These are phyloP conservation scores for Leuciscus waleckii DNA, from an alignment of 2,797 vertebrate genomes.

Conservation along the genomic window DNA sequence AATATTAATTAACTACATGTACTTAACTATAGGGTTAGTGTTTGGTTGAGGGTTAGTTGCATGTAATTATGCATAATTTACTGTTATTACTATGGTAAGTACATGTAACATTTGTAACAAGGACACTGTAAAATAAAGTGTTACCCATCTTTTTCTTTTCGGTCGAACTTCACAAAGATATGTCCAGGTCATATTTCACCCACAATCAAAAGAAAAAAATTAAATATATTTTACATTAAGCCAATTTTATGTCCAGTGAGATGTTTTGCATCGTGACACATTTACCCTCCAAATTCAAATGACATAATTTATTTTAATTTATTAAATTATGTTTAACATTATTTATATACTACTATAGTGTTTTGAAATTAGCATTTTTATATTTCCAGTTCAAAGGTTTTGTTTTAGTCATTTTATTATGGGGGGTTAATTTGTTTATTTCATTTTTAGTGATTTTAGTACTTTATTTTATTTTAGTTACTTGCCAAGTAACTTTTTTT, in stretches of 20 bases:
- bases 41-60: too few species aligned
- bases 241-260: not conserved
- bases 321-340: not conserved
- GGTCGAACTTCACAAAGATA: not conserved
- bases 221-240: not conserved
- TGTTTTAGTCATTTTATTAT: not conserved
- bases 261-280: not conserved
- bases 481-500: not conserved
- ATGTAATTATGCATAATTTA: too few species aligned
- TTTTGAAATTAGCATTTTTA: not conserved
- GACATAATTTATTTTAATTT: too few species aligned
- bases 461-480: not conserved
- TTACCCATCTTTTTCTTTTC: not conserved
- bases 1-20: too few species aligned
- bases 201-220: not conserved
- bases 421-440: not conserved
- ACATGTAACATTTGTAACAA: too few species aligned
- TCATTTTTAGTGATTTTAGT: too few species aligned
- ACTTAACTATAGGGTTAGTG: too few species aligned
- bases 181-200: not conserved
- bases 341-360: not conserved
- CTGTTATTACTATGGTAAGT: too few species aligned
- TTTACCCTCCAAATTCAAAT: not conserved
- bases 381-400: not conserved
- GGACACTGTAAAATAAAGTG: too few species aligned